Base-by-base conservation (phyloP, 2,888 invertebrate species). In the Seira sanloemensis region DNA sequence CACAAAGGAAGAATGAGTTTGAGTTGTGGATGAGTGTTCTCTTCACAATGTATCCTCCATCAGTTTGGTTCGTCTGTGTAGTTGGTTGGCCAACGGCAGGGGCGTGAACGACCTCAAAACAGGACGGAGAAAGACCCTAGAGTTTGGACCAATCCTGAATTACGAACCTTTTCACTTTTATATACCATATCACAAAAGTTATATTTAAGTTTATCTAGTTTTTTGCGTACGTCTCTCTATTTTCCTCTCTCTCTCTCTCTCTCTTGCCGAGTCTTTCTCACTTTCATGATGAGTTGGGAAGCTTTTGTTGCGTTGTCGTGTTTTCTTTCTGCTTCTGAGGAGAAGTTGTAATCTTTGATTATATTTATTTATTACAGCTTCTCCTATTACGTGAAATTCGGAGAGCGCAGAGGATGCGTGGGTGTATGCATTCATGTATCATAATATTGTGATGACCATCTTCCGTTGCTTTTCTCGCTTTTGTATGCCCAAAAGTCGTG, bases 41-140 rank as follows among this genome's bases (percentile, higher is more conserved):
- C n/a, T n/a, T n/a, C n/a, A n/a, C n/a, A n/a, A n/a, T n/a, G n/a
- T n/a, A n/a, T n/a, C n/a, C n/a, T n/a, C n/a, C n/a, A n/a, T n/a
- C 67, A 26, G 76, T 24, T 74, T 80, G 74, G 54, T 62, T 81
- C 73, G 77, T 71, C 74, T 54, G 65, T 16, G 50, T 87, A 86
- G 86, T 87, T 88, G 87, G 87, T 84, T 84, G 85, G 80, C 78
- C 75, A 82, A 82, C 84, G 80, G 71, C 81, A 77, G 84, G 87
- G 88, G 87, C 85, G 82, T 87, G 85, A 85, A 87, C 84, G 83
- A 80, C 79, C 79, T 80, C 79, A 67, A n/a, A 80, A 74, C 82
- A 80, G 84, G 85, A 86, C 79, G 87, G 86, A 85, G 86, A 88
- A 82, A 85, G 87, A 85, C 82, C 86, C 86, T 86, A 86, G 84